Conservation (phyloP, 64 coral and sea anemone species). For the Pachyseris speciosa region DNA sequence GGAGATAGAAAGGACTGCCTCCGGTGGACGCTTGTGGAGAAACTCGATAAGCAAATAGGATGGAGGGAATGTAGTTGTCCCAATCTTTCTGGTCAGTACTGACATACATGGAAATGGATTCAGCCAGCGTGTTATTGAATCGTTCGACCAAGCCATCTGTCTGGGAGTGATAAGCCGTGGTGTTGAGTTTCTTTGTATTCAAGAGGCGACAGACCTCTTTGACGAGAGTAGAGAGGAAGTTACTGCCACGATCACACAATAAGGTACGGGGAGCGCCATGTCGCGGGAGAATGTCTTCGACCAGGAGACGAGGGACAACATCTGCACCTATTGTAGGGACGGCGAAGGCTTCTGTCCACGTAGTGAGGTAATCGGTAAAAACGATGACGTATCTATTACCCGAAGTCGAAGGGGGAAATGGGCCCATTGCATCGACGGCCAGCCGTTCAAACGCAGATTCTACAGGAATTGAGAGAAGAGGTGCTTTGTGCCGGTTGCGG, state of each 20-base stretch:
- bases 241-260: conserved; percentile 21
- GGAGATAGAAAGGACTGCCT: not conserved
- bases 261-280: not conserved
- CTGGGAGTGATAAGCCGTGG: conserved; percentile 5
- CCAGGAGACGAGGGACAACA: not conserved
- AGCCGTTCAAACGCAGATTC: conserved; percentile 12
- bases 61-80: not conserved
- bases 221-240: conserved; percentile 7
- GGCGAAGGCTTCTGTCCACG: conserved; percentile 15
- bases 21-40: not conserved
- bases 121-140: not conserved
- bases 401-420: not conserved
- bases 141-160: conserved; percentile 31
- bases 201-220: conserved; percentile 18
- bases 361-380: conserved; percentile 10
- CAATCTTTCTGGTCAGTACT: not conserved
- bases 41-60: not conserved
- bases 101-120: conserved; percentile 22
- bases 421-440: conserved; percentile 1
- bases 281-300: conserved; percentile 24
- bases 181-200: conserved; percentile 12
- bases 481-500: not conserved
- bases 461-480: conserved; percentile 35
- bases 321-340: not conserved
- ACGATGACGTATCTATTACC: conserved; percentile 50